Percentiles rank a stretch among this genome's conserved stretches.
These are phyloP conservation scores for Metallyticus violacea DNA, from an alignment of 2,888 invertebrate species.

Conservation along the genomic window DNA sequence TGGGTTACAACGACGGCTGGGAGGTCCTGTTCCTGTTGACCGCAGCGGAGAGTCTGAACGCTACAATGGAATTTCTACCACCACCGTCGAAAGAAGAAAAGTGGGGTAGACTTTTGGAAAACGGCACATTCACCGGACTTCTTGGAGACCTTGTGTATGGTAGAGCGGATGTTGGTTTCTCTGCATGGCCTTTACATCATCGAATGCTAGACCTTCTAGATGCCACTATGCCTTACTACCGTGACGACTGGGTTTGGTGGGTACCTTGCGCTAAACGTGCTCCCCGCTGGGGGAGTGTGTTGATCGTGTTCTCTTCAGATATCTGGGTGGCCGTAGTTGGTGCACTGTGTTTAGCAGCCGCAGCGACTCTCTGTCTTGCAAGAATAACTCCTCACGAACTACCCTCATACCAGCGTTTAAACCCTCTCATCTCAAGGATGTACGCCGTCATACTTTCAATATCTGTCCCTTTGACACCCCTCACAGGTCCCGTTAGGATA, in stretches of 20 bases:
- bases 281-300: neutral
- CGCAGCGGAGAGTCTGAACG: neutral
- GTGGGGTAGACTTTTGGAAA: neutral
- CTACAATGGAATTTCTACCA: neutral
- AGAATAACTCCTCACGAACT: neutral
- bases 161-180: neutral
- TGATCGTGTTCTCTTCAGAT: neutral
- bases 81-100: neutral
- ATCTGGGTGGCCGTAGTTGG: neutral
- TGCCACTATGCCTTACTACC: neutral
- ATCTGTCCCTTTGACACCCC: neutral
- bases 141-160: neutral
- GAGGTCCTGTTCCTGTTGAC: neutral
- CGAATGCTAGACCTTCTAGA: neutral
- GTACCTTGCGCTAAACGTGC: constrained; percentile 1
- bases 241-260: constrained; percentile 8
- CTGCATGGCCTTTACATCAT: neutral
- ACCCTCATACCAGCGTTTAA: neutral
- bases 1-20: neutral
- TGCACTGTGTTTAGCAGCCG: neutral
- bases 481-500: neutral
- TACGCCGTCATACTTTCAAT: neutral
- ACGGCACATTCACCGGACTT: neutral
- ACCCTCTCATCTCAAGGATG: neutral
- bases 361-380: neutral